These are phyloP conservation scores for Apodemia duryi DNA, from an alignment of 2,888 invertebrate species.

Conservation along the genomic window DNA sequence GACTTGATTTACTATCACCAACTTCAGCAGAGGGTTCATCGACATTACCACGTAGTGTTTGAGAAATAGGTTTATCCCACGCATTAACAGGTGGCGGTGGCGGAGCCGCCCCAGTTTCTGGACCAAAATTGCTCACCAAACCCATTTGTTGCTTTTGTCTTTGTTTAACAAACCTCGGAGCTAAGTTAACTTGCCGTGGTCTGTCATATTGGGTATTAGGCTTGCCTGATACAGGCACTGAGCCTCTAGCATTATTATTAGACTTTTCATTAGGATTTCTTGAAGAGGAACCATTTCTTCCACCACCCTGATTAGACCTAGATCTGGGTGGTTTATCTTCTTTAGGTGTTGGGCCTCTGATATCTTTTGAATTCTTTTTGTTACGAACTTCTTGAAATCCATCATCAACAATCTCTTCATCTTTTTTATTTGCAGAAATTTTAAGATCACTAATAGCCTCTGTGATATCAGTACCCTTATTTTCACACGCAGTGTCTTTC, in stretches of 20 bases:
- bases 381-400: slow-evolving; percentile 93
- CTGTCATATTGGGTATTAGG: slow-evolving; percentile 61
- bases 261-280: slow-evolving; percentile 64
- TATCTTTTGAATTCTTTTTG: slow-evolving; percentile 85
- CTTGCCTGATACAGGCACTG: slow-evolving; percentile 55
- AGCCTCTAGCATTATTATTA: slow-evolving; percentile 46
- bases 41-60: slow-evolving; percentile 81
- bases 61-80: slow-evolving; percentile 91
- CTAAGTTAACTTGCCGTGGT: slow-evolving; percentile 82
- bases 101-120: slow-evolving; percentile 78
- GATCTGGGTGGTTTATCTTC: slow-evolving; percentile 70
- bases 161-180: slow-evolving; percentile 89
- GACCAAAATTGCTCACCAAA: slow-evolving; percentile 59
- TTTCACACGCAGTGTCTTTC: slow-evolving; percentile 52
- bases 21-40: slow-evolving; percentile 51
- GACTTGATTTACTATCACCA: slow-evolving; percentile 57
- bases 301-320: slow-evolving; percentile 67
- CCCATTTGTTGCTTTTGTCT: slow-evolving; percentile 78
- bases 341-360: slow-evolving; percentile 53
- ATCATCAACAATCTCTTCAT: slow-evolving; percentile 80
- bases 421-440: slow-evolving; percentile 54
- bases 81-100: slow-evolving; percentile 88
- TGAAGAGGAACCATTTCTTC: slow-evolving; percentile 64
- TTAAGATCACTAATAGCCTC: slow-evolving; percentile 68
- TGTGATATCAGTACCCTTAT: slow-evolving; percentile 57